phyloP scores from a whole-genome alignment of 2,797 vertebrate genomes.

The Sebastes hopkinsi region DNA sequence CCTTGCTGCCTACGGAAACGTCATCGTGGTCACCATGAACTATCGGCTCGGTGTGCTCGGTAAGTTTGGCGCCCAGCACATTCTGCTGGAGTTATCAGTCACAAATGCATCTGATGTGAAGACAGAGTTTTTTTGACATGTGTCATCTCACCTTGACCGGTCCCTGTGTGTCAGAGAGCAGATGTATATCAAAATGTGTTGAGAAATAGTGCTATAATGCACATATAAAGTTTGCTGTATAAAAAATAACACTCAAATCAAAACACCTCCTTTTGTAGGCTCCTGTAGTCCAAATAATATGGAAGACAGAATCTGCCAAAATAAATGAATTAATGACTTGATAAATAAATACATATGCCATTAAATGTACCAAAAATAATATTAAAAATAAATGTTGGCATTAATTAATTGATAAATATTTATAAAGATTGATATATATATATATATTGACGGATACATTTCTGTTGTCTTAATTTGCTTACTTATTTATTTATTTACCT shows the following conservation, averaged over 20 bases:
- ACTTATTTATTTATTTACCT: too few species aligned
- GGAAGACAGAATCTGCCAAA: too few species aligned
- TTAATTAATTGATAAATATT: too few species aligned
- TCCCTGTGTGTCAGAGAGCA: background rate
- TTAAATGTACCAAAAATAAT: too few species aligned
- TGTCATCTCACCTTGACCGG: slow-evolving; percentile 4
- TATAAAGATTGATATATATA: too few species aligned
- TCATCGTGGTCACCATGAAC: slow-evolving; percentile 96
- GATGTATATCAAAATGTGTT: background rate
- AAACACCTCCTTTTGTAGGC: background rate
- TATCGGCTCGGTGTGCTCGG: slow-evolving; percentile 96
- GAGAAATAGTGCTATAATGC: background rate
- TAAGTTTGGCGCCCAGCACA: slow-evolving; percentile 77
- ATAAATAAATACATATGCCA: too few species aligned
- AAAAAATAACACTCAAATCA: background rate
- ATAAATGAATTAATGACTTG: fast-evolving
- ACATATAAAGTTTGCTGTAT: background rate
- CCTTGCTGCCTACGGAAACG: slow-evolving; percentile 94
- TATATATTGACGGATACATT: too few species aligned
- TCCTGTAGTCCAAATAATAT: background rate
- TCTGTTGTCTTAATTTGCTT: too few species aligned
- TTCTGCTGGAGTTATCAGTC: background rate
- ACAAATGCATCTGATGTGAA: background rate
- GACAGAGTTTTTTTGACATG: background rate
- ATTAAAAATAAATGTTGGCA: too few species aligned